A percentile compares a stretch with the other conserved stretches of the same genome.
phyloP scores from a whole-genome alignment of 2,888 invertebrate species.

The Eristalis pertinax region DNA sequence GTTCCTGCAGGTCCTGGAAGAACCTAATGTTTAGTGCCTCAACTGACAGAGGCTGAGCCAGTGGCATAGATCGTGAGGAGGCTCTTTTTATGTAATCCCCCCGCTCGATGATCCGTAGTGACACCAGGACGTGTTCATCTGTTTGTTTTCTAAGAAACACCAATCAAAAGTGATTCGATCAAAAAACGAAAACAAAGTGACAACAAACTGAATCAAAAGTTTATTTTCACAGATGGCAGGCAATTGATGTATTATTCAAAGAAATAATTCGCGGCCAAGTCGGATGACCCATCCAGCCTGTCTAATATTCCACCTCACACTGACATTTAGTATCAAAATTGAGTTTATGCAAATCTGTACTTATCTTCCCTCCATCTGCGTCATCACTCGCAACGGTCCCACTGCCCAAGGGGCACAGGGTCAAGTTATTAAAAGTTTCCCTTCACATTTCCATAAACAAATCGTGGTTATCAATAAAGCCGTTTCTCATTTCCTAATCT shows the following conservation, averaged over 20 bases:
- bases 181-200: not conserved
- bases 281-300: not conserved
- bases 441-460: slow-evolving; percentile 14
- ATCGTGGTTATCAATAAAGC: slow-evolving; percentile 24
- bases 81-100: no score
- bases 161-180: not conserved
- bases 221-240: not conserved
- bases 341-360: not conserved
- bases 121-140: no score
- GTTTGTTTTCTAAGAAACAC: no score
- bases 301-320: no score
- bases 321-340: not conserved
- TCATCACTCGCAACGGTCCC: not conserved
- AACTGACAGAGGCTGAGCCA: no score
- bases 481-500: slow-evolving; percentile 14
- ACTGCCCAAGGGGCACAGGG: not conserved
- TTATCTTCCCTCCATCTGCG: not conserved
- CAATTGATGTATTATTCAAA: not conserved
- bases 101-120: no score
- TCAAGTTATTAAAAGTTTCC: not conserved
- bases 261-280: not conserved
- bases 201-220: not conserved
- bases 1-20: no score
- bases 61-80: no score
- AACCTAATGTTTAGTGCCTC: no score